Base-by-base conservation (phyloP, 2,888 invertebrate species). In the Eulithis testata region DNA sequence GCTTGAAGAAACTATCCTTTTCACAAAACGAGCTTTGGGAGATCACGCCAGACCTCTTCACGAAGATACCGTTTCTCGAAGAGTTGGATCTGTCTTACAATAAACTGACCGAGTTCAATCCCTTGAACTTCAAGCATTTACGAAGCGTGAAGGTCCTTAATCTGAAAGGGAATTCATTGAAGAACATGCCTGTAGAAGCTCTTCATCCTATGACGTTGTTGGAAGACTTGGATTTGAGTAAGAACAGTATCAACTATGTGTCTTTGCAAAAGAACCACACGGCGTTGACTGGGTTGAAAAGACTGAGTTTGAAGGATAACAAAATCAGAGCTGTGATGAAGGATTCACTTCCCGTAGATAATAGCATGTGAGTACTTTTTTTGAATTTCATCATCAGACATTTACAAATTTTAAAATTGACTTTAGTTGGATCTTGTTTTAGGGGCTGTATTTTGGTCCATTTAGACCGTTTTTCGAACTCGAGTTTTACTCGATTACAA, bases 41-140 rank as follows among this genome's bases (percentile, higher is more conserved):
- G 44, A 79, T 94, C 71, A 91, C 93, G 0, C 85, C 87, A 0
- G 93, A 93, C 69, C 79, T 93, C 0, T 91, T 94, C 71, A 89
- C 90, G 0, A 91, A 90, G 7, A 82, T 93, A 27, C 80, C 83
- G 5, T 66, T 71, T 0, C 73, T 94, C 9, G 88, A 90, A 80
- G 91, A 87, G 43, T 70, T 95, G n/a, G 94, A 95, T 75, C 73
- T 94, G 0, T 94, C 94, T 0, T 86, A 89, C 71, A 95, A 95
- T 76, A 87, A 86, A 56, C 75, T 95, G 4, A 70, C 84, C 8
- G 84, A 85, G 3, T 84, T 94, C 50, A 88, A 89, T 66, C 74
- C 81, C 0, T 70, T 87, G 56, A 89, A 90, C 71, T 94, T 94
- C 51, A 86, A 87, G 68, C 74, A 79, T 62, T 79, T 91, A 63